Conservation (phyloP, 2,888 invertebrate species). For the Calliphora vomitoria region DNA sequence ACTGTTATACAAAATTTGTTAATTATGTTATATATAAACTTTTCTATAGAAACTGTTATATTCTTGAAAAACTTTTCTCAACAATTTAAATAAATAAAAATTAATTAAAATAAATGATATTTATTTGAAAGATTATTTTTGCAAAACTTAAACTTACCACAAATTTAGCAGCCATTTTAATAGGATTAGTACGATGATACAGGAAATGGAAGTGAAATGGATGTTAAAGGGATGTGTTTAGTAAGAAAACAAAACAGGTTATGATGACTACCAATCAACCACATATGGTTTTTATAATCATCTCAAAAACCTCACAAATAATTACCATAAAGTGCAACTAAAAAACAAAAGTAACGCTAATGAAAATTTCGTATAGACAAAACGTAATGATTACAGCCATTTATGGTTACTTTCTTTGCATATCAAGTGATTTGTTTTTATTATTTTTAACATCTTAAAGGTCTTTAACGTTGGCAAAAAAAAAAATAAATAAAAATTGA, state of each 20-base stretch:
- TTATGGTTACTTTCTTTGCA: constrained; percentile 61
- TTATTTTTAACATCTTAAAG: constrained; percentile 32
- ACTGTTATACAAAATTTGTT: too few relatives aligned
- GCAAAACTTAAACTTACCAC: constrained; percentile 78
- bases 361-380: too few relatives aligned
- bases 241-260: constrained; percentile 73
- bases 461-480: constrained; percentile 58
- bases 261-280: constrained; percentile 73
- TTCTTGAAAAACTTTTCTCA: too few relatives aligned
- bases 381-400: not conserved
- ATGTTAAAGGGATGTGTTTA: constrained; percentile 36
- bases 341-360: not conserved
- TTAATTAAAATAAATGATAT: too few relatives aligned
- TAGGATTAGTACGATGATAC: not conserved
- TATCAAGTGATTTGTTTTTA: constrained; percentile 52
- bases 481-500: constrained; percentile 15
- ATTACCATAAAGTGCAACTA: not conserved
- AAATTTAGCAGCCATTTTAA: constrained; percentile 81
- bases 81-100: too few relatives aligned
- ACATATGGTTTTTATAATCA: constrained; percentile 78
- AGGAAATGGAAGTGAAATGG: not conserved
- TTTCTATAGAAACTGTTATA: too few relatives aligned
- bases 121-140: too few relatives aligned
- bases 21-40: too few relatives aligned
- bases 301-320: not conserved